phyloP scores from a whole-genome alignment of 2,888 invertebrate species.

The Caenorhabditis angaria region DNA sequence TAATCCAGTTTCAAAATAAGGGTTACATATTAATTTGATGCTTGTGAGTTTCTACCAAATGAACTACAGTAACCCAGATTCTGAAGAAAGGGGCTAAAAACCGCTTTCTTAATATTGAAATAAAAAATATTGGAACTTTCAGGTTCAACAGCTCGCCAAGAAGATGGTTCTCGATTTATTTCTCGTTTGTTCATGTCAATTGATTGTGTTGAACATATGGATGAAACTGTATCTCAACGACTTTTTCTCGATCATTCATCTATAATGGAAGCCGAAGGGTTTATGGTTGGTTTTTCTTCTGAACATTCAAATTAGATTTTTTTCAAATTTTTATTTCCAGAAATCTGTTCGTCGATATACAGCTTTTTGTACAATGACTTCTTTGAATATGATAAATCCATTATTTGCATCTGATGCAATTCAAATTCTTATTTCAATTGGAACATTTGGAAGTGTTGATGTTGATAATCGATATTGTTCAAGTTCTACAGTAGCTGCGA shows the following conservation, averaged over 20 bases:
- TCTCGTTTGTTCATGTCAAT: slow-evolving; percentile 56
- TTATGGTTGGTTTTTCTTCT: slow-evolving; percentile 31
- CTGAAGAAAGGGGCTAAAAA: too few species aligned
- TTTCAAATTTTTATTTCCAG: not conserved
- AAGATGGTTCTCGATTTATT: slow-evolving; percentile 47
- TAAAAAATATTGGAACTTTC: slow-evolving; percentile 13
- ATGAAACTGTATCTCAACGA: slow-evolving; percentile 37
- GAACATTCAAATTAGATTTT: not conserved
- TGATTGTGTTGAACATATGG: slow-evolving; percentile 52
- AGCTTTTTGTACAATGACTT: slow-evolving; percentile 50
- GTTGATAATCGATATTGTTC: slow-evolving; percentile 12
- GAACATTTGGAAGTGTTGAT: slow-evolving; percentile 39
- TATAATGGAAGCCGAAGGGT: slow-evolving; percentile 41
- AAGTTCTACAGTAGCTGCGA: slow-evolving; percentile 54
- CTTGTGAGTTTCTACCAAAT: too few species aligned
- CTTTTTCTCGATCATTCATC: slow-evolving; percentile 36
- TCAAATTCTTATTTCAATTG: slow-evolving; percentile 49
- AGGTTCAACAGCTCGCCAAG: slow-evolving; percentile 28
- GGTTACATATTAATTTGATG: not conserved
- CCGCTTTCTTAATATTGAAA: not conserved
- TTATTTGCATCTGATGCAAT: slow-evolving; percentile 54
- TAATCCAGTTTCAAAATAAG: too few species aligned
- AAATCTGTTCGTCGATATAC: slow-evolving; percentile 8
- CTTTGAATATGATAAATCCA: slow-evolving; percentile 63
- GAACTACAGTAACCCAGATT: not conserved